Conservation (phyloP, 2,113 vertebrate genomes). For the Chauna torquata region DNA sequence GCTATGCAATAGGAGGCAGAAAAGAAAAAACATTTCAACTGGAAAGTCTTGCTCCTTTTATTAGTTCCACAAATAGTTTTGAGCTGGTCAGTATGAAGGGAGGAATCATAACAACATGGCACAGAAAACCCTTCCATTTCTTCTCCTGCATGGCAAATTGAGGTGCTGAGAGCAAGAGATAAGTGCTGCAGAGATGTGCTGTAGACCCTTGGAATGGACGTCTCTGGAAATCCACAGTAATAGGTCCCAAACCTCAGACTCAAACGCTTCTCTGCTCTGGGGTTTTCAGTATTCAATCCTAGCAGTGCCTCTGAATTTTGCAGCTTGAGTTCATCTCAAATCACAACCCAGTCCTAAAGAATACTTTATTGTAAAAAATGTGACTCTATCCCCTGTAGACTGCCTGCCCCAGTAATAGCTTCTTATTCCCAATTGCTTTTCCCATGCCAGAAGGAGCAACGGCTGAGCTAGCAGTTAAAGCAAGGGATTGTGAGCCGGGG, state of each 20-base stretch:
- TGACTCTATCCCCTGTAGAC: slow-evolving; percentile 47
- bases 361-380: slow-evolving; percentile 46
- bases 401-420: slow-evolving; percentile 48
- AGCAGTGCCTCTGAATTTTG: slow-evolving; percentile 9
- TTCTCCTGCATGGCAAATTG: not conserved
- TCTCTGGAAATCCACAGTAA: slow-evolving; percentile 16
- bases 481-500: slow-evolving; percentile 16
- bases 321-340: slow-evolving; percentile 46
- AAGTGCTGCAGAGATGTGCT: not conserved
- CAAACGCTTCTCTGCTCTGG: not conserved
- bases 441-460: slow-evolving; percentile 32
- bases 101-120: not conserved
- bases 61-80: not conserved
- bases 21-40: not conserved
- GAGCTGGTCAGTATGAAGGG: not conserved
- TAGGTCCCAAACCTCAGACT: not conserved
- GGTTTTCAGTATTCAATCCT: slow-evolving; percentile 43
- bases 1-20: not conserved
- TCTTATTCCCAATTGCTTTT: slow-evolving; percentile 59
- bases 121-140: not conserved
- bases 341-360: slow-evolving; percentile 20
- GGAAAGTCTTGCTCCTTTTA: not conserved
- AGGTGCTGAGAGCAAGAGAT: not conserved
- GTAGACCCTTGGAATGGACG: not conserved
- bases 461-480: slow-evolving; percentile 45